phyloP scores from a whole-genome alignment of 1,140 invertebrate genomes.

The Battus philenor region DNA sequence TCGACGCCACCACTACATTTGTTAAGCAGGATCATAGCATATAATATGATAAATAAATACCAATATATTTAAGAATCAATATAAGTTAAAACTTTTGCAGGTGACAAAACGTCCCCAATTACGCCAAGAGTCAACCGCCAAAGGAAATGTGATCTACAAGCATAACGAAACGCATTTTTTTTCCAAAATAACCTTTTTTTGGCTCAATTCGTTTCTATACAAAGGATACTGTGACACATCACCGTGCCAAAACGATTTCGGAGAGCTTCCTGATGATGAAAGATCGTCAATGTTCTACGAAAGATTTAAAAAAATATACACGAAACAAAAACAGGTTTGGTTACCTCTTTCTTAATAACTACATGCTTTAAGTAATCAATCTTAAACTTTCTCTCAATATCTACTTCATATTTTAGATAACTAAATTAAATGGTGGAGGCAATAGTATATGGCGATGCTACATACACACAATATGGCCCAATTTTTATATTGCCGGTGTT shows the following conservation, averaged over 20 bases:
- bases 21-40: too few species aligned
- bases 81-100: conserved; percentile 29
- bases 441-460: conserved; percentile 80
- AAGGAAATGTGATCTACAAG: conserved; percentile 60
- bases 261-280: conserved; percentile 81
- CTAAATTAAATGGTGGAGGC: conserved; percentile 22
- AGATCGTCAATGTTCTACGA: conserved; percentile 73
- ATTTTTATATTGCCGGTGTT: conserved; percentile 83
- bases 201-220: conserved; percentile 82
- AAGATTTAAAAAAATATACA: conserved; percentile 74
- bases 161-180: conserved; percentile 80
- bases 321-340: conserved; percentile 63
- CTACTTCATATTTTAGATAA: conserved; percentile 32
- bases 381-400: conserved; percentile 4
- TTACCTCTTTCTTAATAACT: too few species aligned
- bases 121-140: conserved; percentile 31
- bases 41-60: not conserved
- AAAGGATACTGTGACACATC: conserved; percentile 79
- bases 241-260: conserved; percentile 82
- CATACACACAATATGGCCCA: conserved; percentile 82
- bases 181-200: conserved; percentile 86
- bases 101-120: conserved; percentile 40
- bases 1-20: not conserved
- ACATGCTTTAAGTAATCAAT: too few species aligned
- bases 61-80: not conserved